Evolutionary conservation across 2,888 invertebrate species (phyloP), one percentile per base, ranked within the genome.

Genomic region (Anarsia innoxiella): DNA sequence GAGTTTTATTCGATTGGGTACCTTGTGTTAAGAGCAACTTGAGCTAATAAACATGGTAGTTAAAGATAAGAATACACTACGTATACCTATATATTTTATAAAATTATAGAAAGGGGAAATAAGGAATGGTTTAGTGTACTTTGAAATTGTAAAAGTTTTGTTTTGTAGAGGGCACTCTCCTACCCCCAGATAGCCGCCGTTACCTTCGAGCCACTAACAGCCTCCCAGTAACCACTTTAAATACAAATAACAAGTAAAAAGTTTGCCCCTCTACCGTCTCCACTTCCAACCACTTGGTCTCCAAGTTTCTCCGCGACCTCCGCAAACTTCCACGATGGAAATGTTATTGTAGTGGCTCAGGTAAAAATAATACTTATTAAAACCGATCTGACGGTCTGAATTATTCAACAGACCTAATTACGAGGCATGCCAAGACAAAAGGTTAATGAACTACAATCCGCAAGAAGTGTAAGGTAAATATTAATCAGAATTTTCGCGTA

Each of bases 401-500:
- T 19, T 19, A 19, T 19, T 19, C 19, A 19, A 19, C 19, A 8
- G 8, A 8, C 19, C 3, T 8, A 19, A 19, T 19, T 19, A 19
- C 19, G 8, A 19, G 19, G 3, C 4, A 8, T 25, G 4, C 4
- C n/a, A n/a, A n/a, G 25, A 19, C 25, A 5, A 12, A 62, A 66
- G 66, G 69, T 70, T 69, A 73, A 73, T 66, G 69, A 72, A 67
- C 66, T 62, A 63, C 66, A 65, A 67, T 62, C 64, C 65, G 53
- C 66, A 70, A 73, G 67, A 73, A 79, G 75, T 68, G 68, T 65
- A 77, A 74, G 66, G 75, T 74, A 79, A 82, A 79, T 79, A 80
- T 80, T 80, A 77, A 78, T 78, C 73, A 73, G 68, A 75, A 69
- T 71, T 72, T 75, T 75, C 61, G 60, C 66, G 74, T 66, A 70